phyloP scores from a whole-genome alignment of 2,113 vertebrate species.

The Apaloderma vittatum region DNA sequence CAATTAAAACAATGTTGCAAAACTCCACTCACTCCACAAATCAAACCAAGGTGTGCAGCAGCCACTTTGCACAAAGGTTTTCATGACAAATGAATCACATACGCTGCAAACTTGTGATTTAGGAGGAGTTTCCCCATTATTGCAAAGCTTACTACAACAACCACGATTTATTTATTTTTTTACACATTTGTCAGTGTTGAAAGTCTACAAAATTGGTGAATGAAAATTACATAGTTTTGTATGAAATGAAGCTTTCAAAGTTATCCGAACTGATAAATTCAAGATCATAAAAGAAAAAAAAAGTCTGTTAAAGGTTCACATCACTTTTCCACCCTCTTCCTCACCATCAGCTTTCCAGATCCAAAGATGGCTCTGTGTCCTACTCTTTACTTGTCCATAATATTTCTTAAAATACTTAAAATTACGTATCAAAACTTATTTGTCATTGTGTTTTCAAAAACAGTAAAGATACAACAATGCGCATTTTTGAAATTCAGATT shows the following conservation, averaged over 20 bases:
- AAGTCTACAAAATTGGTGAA: background rate
- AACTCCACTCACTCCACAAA: background rate
- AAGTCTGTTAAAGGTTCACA: background rate
- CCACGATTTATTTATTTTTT: background rate
- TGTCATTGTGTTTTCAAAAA: background rate
- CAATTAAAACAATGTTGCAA: background rate
- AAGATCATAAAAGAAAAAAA: background rate
- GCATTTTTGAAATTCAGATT: background rate
- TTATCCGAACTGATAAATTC: background rate
- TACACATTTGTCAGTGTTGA: background rate
- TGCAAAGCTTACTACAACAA: background rate
- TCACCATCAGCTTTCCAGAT: background rate
- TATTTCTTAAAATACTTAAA: background rate
- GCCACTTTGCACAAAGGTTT: background rate
- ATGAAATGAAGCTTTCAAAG: background rate
- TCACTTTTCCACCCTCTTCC: background rate
- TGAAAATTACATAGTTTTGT: background rate
- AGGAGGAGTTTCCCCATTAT: background rate
- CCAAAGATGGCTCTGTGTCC: background rate
- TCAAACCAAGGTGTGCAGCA: background rate
- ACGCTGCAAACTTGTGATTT: background rate
- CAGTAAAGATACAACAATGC: background rate
- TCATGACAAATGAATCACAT: background rate
- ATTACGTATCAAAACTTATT: accelerated
- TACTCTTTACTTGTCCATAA: background rate